A percentile compares a stretch with the other conserved stretches of the same genome.
Conservation (phyloP, 1,140 invertebrate species). For the Caenorhabditis remanei region DNA sequence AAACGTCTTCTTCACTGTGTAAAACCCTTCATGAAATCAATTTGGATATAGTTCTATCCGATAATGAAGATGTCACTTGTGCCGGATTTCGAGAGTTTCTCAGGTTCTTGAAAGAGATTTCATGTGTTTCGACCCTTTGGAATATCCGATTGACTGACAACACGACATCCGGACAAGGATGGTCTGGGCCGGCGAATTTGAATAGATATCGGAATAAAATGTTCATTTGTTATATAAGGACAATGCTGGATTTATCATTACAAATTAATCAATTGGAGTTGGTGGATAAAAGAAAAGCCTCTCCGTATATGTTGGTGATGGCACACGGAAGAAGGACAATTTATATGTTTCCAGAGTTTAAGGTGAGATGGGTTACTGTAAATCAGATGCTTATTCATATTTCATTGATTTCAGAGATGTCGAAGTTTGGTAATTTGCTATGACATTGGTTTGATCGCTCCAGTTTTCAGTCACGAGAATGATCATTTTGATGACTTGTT, state of each 20-base stretch:
- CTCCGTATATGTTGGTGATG: conserved; percentile 61
- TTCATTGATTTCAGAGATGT: conserved; percentile 35
- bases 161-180: conserved; percentile 56
- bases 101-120: conserved; percentile 52
- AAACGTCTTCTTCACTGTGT: conserved; percentile 2
- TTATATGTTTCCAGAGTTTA: conserved; percentile 61
- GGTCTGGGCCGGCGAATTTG: conserved; percentile 57
- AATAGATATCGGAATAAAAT: conserved; percentile 55
- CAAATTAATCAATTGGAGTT: conserved; percentile 34
- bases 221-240: conserved; percentile 57
- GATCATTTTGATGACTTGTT: conserved; percentile 47
- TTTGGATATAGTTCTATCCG: conserved; percentile 28
- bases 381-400: not conserved
- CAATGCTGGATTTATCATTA: conserved; percentile 48
- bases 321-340: not conserved
- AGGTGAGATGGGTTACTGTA: conserved; percentile 24
- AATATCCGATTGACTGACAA: conserved; percentile 45
- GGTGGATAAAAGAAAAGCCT: conserved; percentile 53
- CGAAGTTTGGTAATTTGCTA: conserved; percentile 52
- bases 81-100: conserved; percentile 58
- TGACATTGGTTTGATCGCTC: conserved; percentile 59
- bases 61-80: conserved; percentile 58
- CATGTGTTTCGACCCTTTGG: conserved; percentile 30
- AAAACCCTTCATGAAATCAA: conserved; percentile 55
- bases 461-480: conserved; percentile 55